Percentiles rank a stretch among this genome's conserved stretches.
Evolutionary conservation across 1,140 invertebrate genomes (phyloP).

Genomic region (Drosophila murphyi): DNA sequence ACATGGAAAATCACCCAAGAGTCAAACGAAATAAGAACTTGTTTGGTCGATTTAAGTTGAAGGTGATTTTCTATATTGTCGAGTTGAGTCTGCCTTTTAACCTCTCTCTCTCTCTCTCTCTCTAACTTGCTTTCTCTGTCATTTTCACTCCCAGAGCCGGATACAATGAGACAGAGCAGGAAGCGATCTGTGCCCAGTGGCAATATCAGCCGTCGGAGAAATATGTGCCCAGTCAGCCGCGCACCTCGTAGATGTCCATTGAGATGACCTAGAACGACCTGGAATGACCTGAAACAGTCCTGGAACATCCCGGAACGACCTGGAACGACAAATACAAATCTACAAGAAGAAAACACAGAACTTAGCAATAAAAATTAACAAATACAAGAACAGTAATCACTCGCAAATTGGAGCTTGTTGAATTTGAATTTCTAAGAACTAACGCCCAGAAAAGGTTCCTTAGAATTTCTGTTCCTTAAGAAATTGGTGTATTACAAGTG

Average conservation of each 20-base stretch:
- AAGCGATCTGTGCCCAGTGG: slow-evolving; percentile 87
- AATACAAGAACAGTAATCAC: slow-evolving; percentile 11
- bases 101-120: slow-evolving; percentile 4
- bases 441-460: too few species aligned
- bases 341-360: slow-evolving; percentile 11
- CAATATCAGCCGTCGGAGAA: slow-evolving; percentile 88
- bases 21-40: too few species aligned
- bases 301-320: slow-evolving; percentile 18
- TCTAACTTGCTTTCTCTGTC: background rate
- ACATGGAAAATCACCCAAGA: too few species aligned
- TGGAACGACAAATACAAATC: slow-evolving; percentile 36
- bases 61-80: background rate
- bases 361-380: too few species aligned
- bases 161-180: slow-evolving; percentile 86
- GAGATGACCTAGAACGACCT: slow-evolving; percentile 32
- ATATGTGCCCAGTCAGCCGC: slow-evolving; percentile 85
- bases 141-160: slow-evolving; percentile 84
- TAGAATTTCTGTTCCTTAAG: too few species aligned
- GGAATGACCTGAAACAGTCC: slow-evolving; percentile 7
- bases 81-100: background rate
- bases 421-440: too few species aligned
- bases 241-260: slow-evolving; percentile 54
- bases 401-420: background rate
- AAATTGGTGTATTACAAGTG: too few species aligned
- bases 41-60: too few species aligned